Evolutionary conservation across 2,888 invertebrate species (phyloP), one percentile per base, ranked within the genome.

Genomic region (Drosophila imparisetae): DNA sequence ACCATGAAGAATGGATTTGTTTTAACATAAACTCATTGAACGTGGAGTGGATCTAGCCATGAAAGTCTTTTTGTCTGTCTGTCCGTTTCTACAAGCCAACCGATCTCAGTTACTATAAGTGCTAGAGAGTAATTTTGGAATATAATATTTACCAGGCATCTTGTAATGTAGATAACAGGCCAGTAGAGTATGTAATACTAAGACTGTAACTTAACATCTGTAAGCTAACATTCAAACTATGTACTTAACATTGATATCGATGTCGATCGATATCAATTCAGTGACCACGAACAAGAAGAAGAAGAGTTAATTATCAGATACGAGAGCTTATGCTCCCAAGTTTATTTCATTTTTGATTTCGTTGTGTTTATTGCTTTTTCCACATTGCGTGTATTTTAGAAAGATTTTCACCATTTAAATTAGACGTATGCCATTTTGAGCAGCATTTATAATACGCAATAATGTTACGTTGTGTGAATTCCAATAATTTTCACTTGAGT

Each of bases 391-490:
- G 21, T 1, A 7, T 13, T 15, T 4, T 24, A 8, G 7, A 15
- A 7, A 8, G 7, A 15, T 2, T 24, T 15, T 1, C 45, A 45
- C 15, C 24, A 24, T 15, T 24, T 15, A 27, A 27, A 27, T 27
- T 18, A 5, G 4, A 11, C 2, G 29, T n/a, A 21, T 29, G 21
- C 13, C 45, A 21, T 13, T 45, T 4, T 21, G 7, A 40, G 27
- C n/a, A n/a, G 13, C n/a, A 38, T 11, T 38, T 2, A 34, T 30
- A 57, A 40, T 34, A 8, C 21, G 24, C 57, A 36, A 32, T 50
- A 53, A 63, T 62, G 60, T 36, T 42, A 38, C 61, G 49, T 71
- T 68, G 68, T 79, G 61, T 53, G 49, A 69, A 72, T 66, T 63
- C 10, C 30, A 61, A 63, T 54, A 63, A 29, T 52, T 57, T 55